Percentiles rank a stretch among this genome's conserved stretches.
Conservation (phyloP, 2,797 vertebrate species). For the Valencia hispanica region DNA sequence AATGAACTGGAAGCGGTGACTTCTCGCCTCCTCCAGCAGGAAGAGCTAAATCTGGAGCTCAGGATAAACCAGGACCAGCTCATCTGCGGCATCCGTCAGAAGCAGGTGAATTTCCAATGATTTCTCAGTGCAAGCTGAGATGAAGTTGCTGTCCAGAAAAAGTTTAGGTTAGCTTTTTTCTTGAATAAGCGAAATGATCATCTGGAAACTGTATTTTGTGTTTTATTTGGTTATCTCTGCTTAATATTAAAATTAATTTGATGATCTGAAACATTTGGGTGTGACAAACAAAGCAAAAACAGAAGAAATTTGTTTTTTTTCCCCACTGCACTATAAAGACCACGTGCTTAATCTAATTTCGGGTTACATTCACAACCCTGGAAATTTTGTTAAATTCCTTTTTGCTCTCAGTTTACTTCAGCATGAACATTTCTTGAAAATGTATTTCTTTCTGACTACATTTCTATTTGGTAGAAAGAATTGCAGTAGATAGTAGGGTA, state of each 20-base stretch:
- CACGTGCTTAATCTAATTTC: neutral
- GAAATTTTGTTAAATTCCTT: no score
- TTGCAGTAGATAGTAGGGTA: neutral
- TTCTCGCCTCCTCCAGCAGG: slow-evolving; percentile 64
- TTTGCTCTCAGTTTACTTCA: neutral
- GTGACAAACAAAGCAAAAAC: neutral
- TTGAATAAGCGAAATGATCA: neutral
- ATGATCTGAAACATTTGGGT: neutral
- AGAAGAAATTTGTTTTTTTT: neutral
- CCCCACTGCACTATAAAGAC: neutral
- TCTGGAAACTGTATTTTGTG: neutral
- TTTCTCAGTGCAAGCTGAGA: neutral
- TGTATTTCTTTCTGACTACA: neutral
- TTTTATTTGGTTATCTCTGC: neutral
- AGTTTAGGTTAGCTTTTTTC: neutral
- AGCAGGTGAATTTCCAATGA: slow-evolving; percentile 62
- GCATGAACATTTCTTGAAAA: neutral
- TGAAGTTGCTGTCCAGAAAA: neutral
- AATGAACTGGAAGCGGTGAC: slow-evolving; percentile 66
- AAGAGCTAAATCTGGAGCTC: slow-evolving; percentile 72
- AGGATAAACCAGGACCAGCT: slow-evolving; percentile 64
- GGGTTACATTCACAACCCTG: no score
- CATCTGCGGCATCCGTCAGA: slow-evolving; percentile 49
- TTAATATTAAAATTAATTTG: neutral
- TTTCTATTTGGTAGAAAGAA: neutral